Percentiles rank a stretch among this genome's conserved stretches.
Evolutionary conservation across 2,888 invertebrate genomes (phyloP).

Genomic region (Drosophila sordidapex): DNA sequence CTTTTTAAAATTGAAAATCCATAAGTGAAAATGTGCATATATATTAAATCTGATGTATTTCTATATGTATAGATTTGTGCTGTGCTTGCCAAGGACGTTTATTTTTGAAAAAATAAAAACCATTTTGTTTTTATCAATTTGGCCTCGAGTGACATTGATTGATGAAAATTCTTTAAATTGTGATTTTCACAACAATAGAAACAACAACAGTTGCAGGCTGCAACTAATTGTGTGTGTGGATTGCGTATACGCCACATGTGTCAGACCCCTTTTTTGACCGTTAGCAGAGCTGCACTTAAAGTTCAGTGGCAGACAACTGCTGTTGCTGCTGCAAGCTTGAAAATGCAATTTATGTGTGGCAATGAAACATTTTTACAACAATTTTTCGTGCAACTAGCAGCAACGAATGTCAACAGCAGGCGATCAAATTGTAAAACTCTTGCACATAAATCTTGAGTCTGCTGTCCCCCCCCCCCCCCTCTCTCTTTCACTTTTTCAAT

Average conservation of each 20-base stretch:
- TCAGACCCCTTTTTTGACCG: slow-evolving; percentile 7
- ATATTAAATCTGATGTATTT: slow-evolving; percentile 8
- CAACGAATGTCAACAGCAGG: slow-evolving; percentile 74
- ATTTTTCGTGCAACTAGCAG: slow-evolving; percentile 58
- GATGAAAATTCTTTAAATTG: slow-evolving; percentile 71
- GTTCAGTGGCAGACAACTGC: slow-evolving; percentile 55
- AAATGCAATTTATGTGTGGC: slow-evolving; percentile 68
- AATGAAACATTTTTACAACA: slow-evolving; percentile 66
- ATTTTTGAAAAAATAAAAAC: slow-evolving; percentile 18
- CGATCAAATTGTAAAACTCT: slow-evolving; percentile 79
- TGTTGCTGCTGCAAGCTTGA: slow-evolving; percentile 31
- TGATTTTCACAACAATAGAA: slow-evolving; percentile 25
- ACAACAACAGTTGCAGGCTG: slow-evolving; percentile 20
- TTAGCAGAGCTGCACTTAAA: slow-evolving; percentile 52
- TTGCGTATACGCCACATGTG: slow-evolving; percentile 56
- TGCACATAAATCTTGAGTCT: slow-evolving; percentile 74
- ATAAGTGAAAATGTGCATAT: slow-evolving; percentile 50
- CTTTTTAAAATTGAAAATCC: slow-evolving; percentile 57
- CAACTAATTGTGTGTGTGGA: slow-evolving; percentile 56
- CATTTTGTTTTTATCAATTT: slow-evolving; percentile 21
- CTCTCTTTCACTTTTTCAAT: not conserved
- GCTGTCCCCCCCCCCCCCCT: not conserved
- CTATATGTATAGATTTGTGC: not conserved
- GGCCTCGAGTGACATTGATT: slow-evolving; percentile 70
- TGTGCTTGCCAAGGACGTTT: slow-evolving; percentile 26